These are phyloP conservation scores for Lamellibrachia columna DNA, from an alignment of 2,888 invertebrate species.

Conservation along the genomic window DNA sequence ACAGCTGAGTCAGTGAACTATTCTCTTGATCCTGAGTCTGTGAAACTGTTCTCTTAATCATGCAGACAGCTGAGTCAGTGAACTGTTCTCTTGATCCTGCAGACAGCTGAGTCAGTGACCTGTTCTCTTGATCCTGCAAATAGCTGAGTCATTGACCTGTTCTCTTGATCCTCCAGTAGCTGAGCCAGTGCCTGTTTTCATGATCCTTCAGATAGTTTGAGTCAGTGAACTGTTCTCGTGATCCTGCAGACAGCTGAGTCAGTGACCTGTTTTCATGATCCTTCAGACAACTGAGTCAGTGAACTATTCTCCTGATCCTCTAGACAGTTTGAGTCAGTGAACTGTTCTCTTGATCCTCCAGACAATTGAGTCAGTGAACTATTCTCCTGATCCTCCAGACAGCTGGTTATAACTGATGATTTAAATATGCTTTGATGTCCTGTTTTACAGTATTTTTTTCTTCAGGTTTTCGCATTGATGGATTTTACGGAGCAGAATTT, in stretches of 20 bases:
- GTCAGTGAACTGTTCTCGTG: background rate
- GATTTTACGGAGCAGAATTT: slow-evolving; percentile 24
- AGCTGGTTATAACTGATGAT: background rate
- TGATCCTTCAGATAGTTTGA: background rate
- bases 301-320: background rate
- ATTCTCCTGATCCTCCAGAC: background rate
- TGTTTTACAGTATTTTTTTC: background rate
- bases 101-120: background rate
- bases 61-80: background rate
- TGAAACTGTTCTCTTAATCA: background rate
- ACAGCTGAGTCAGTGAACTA: background rate
- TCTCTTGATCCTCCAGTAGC: background rate
- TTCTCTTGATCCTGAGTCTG: background rate
- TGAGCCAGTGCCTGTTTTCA: background rate
- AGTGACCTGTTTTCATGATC: no score
- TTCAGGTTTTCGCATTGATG: slow-evolving; percentile 22
- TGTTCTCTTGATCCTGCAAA: background rate
- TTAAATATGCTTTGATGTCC: background rate
- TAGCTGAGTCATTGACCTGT: background rate
- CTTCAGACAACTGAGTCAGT: background rate
- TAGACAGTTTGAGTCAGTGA: background rate
- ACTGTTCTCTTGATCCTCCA: background rate
- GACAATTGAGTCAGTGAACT: background rate
- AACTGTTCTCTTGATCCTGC: background rate
- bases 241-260: background rate